phyloP scores from a whole-genome alignment of 2,797 vertebrate species.

The Gastrophryne carolinensis region DNA sequence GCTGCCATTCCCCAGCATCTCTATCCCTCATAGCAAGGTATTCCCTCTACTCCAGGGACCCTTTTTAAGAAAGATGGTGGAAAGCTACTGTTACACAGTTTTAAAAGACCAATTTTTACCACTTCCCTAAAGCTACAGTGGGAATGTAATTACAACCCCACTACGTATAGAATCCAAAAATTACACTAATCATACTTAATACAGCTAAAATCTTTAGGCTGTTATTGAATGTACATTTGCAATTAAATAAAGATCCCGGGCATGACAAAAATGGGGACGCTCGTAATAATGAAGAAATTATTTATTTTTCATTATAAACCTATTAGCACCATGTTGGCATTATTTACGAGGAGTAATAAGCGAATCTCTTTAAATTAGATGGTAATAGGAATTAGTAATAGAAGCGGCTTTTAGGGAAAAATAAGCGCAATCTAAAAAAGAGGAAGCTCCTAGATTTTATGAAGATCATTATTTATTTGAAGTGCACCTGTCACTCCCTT shows the following conservation, averaged over 20 bases:
- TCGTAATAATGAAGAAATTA: conserved; percentile 65
- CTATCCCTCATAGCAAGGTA: no score
- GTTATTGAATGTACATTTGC: conserved; percentile 17
- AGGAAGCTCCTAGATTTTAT: background rate
- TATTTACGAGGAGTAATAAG: conserved; percentile 64
- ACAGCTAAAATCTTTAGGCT: conserved; percentile 35
- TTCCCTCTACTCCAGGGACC: no score
- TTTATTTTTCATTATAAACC: conserved; percentile 68
- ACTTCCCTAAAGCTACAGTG: no score
- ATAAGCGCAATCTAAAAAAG: background rate
- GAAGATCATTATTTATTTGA: background rate
- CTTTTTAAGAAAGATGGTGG: no score
- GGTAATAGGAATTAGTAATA: conserved; percentile 16
- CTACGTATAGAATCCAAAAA: conserved; percentile 27
- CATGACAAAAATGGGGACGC: conserved; percentile 53
- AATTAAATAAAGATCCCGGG: conserved; percentile 53
- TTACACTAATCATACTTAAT: conserved; percentile 45
- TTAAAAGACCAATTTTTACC: no score
- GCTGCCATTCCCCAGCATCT: no score
- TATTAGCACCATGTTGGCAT: conserved; percentile 62
- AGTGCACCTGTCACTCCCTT: background rate
- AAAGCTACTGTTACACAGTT: no score
- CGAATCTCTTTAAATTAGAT: conserved; percentile 34
- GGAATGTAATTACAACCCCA: conserved; percentile 14
- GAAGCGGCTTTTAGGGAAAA: conserved; percentile 2